A percentile compares a stretch with the other conserved stretches of the same genome.
These are phyloP conservation scores for Hylaeus volcanicus DNA, from an alignment of 1,140 invertebrate genomes.

Conservation along the genomic window DNA sequence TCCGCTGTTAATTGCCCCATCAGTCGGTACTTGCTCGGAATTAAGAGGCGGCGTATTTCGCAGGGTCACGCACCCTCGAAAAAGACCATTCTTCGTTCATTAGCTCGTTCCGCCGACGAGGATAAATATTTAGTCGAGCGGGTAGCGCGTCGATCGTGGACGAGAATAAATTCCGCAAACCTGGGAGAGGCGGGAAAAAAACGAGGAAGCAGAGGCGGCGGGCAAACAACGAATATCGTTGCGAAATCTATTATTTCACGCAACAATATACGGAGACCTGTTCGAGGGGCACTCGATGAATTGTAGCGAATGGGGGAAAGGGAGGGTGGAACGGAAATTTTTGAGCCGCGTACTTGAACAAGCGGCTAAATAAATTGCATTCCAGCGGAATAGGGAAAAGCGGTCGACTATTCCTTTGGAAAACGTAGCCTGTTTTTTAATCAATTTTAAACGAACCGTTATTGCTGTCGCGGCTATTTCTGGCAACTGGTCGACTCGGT, in stretches of 20 bases:
- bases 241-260: neutral
- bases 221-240: neutral
- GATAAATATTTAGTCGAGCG: conserved; percentile 12
- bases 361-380: conserved; percentile 5
- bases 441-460: neutral
- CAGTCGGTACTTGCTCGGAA: conserved; percentile 24
- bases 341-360: conserved; percentile 2
- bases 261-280: neutral
- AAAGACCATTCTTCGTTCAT: conserved; percentile 4
- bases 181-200: neutral
- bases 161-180: neutral
- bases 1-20: conserved; percentile 45
- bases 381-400: neutral
- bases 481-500: neutral
- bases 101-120: neutral
- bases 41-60: conserved; percentile 42
- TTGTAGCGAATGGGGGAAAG: too few species aligned
- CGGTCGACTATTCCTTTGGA: too few species aligned
- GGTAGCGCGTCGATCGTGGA: neutral
- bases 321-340: neutral
- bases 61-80: neutral
- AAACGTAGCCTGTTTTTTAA: neutral
- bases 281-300: neutral
- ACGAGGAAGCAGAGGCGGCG: neutral
- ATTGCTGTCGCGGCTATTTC: neutral